Conservation (phyloP, 2,888 invertebrate genomes). For the Urechis unicinctus region DNA sequence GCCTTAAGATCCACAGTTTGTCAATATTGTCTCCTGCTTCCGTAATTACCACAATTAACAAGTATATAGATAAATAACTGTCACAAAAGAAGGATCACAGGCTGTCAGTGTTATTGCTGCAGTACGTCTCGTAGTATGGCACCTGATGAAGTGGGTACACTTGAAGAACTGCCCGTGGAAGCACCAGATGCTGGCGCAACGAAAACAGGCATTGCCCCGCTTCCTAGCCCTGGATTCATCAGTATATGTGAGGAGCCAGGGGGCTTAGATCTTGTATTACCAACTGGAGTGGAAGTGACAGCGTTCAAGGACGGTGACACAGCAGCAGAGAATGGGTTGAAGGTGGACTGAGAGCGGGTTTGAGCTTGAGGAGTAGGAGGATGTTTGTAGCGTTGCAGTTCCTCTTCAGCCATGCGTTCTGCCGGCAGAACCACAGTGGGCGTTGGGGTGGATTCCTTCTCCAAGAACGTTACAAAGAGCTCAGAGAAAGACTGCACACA, state of each 20-base stretch:
- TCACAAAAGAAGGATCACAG: no score
- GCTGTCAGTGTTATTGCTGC: background rate
- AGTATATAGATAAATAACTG: no score
- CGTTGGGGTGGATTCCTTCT: slow-evolving; percentile 62
- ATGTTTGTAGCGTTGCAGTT: slow-evolving; percentile 25
- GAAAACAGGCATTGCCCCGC: background rate
- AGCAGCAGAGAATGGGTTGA: slow-evolving; percentile 46
- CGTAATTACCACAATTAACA: no score
- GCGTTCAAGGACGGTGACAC: slow-evolving; percentile 34
- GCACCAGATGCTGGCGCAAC: background rate
- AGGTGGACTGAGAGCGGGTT: slow-evolving; percentile 23
- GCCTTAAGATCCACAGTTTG: no score
- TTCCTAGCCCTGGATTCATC: background rate
- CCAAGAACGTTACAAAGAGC: slow-evolving; percentile 73
- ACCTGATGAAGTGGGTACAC: background rate
- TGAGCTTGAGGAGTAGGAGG: slow-evolving; percentile 24
- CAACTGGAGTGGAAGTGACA: background rate
- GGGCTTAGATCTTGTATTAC: background rate
- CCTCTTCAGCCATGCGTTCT: slow-evolving; percentile 45
- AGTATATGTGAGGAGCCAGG: background rate
- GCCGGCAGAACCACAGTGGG: slow-evolving; percentile 45
- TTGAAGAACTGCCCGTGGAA: background rate
- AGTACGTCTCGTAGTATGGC: background rate
- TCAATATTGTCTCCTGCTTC: no score
- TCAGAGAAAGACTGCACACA: slow-evolving; percentile 60